A percentile compares a stretch with the other conserved stretches of the same genome.
Conservation (phyloP, 1,140 invertebrate genomes). For the Drosophila orena region DNA sequence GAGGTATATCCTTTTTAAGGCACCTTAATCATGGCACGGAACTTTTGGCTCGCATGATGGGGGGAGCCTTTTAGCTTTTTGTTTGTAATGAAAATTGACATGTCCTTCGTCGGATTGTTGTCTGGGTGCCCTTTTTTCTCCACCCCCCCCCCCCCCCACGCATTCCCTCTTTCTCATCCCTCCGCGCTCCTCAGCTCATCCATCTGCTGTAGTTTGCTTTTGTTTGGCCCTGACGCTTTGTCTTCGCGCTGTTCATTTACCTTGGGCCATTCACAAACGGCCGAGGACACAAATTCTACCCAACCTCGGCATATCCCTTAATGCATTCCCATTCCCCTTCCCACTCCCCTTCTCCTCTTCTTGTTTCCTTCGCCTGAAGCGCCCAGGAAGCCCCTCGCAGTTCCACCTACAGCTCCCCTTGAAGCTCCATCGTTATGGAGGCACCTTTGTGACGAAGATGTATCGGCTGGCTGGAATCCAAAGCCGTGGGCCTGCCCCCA, state of each 20-base stretch:
- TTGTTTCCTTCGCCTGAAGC: neutral
- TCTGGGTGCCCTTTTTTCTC: conserved; percentile 5
- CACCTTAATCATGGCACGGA: conserved; percentile 53
- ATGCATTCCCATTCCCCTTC: conserved; percentile 6
- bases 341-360: too few species aligned
- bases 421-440: conserved; percentile 9
- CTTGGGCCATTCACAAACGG: conserved; percentile 53
- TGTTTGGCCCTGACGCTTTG: conserved; percentile 60
- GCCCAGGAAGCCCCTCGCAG: neutral
- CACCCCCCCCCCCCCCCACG: too few species aligned
- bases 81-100: conserved; percentile 78
- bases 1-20: conserved; percentile 48
- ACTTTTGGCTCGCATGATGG: conserved; percentile 25
- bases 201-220: conserved; percentile 53
- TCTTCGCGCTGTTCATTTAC: conserved; percentile 70
- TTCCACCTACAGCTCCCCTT: neutral
- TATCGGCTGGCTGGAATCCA: conserved; percentile 48
- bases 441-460: conserved; percentile 70
- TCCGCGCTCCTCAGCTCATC: conserved; percentile 1
- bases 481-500: conserved; percentile 19
- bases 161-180: neutral
- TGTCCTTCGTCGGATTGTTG: conserved; percentile 73
- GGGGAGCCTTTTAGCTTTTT: conserved; percentile 69
- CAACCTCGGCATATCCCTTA: conserved; percentile 26
- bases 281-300: conserved; percentile 30